Percentiles rank a stretch among this genome's conserved stretches.
Conservation (phyloP, 2,888 invertebrate genomes). For the Cerceris rybyensis region DNA sequence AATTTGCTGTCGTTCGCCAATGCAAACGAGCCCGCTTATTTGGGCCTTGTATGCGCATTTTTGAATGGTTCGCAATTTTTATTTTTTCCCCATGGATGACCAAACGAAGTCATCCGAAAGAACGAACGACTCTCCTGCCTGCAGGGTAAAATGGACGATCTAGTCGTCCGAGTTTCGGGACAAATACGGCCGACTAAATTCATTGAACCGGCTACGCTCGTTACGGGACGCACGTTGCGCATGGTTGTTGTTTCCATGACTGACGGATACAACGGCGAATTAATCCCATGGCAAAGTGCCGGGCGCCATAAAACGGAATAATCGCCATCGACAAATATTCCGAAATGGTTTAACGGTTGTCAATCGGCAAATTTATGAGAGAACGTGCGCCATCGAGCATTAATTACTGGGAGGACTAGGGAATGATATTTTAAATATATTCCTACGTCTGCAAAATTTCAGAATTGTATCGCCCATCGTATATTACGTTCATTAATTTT, state of each 20-base stretch:
- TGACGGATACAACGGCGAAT: conserved; percentile 59
- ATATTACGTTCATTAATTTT: conserved; percentile 16
- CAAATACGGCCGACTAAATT: conserved; percentile 29
- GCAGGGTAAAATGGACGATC: conserved; percentile 22
- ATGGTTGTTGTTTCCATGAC: conserved; percentile 63
- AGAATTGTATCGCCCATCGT: background rate
- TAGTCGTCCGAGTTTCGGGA: conserved; percentile 15
- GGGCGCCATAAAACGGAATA: conserved; percentile 56
- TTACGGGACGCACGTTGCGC: conserved; percentile 27
- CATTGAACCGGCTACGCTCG: conserved; percentile 31
- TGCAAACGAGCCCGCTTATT: too few relatives aligned
- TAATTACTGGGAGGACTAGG: conserved; percentile 17
- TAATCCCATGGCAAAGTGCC: conserved; percentile 53
- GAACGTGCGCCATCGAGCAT: conserved; percentile 12
- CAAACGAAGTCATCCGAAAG: conserved; percentile 32
- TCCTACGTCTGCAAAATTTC: background rate
- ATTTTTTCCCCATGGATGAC: conserved; percentile 20
- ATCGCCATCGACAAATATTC: conserved; percentile 51
- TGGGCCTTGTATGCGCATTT: too few relatives aligned
- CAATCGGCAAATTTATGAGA: conserved; percentile 33
- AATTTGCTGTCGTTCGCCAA: too few relatives aligned
- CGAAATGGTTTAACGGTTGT: conserved; percentile 45
- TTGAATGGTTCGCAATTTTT: too few relatives aligned
- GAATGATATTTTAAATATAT: conserved; percentile 25
- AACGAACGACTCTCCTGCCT: background rate